These are phyloP conservation scores for Dipodomys stephensi DNA, from an alignment of 2,113 vertebrate species.

Conservation along the genomic window DNA sequence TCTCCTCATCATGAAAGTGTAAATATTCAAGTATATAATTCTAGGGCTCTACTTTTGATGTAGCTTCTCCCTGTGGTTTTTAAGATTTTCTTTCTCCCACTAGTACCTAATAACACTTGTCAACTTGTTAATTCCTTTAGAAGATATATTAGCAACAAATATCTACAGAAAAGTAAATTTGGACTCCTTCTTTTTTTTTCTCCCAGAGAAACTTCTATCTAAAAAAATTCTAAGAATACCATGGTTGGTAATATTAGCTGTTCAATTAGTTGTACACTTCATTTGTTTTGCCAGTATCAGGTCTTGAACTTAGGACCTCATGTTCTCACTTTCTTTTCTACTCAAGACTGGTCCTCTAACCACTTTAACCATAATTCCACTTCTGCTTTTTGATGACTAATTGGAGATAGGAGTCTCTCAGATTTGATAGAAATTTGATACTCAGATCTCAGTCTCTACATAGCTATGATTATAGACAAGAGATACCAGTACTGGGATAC, in stretches of 20 bases:
- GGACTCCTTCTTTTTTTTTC: neutral
- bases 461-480: too few species aligned
- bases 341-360: too few species aligned
- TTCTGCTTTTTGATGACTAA: too few species aligned
- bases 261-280: slow-evolving; percentile 6
- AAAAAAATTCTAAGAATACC: slow-evolving; percentile 24
- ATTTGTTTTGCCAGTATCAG: too few species aligned
- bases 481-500: too few species aligned
- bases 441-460: too few species aligned
- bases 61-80: slow-evolving; percentile 4
- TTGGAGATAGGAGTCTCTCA: too few species aligned
- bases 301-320: too few species aligned
- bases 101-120: neutral
- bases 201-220: slow-evolving; percentile 9
- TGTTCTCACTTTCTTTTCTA: too few species aligned
- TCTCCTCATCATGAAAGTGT: neutral
- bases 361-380: too few species aligned
- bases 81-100: slow-evolving; percentile 32
- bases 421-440: too few species aligned
- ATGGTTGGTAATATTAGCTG: slow-evolving; percentile 9
- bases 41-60: slow-evolving; percentile 8
- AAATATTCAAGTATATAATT: slow-evolving; percentile 28
- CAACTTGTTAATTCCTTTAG: slow-evolving; percentile 41
- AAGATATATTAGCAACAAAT: slow-evolving; percentile 40
- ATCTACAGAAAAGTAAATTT: slow-evolving; percentile 38